Evolutionary conservation across 2,113 vertebrate genomes (phyloP), one percentile per base, ranked within the genome.

Genomic region (Nothoprocta pentlandii): DNA sequence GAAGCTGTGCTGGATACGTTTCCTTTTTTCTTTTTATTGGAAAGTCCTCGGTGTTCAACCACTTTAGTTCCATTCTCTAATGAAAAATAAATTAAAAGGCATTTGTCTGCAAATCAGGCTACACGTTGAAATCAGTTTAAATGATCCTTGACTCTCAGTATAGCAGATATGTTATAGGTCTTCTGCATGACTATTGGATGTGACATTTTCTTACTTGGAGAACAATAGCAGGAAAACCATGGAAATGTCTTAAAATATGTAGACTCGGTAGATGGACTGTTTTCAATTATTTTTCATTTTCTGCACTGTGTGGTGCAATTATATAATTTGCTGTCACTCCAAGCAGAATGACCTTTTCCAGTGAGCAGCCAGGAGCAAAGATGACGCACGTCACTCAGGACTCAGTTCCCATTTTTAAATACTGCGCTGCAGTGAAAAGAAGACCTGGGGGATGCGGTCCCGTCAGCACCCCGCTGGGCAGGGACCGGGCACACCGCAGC

Each of bases 401-500:
- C 28, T 53, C 15, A 2, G 36, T 28, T 78, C 32, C 53, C 28
- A 10, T 19, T 68, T 76, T 78, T 32, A 54, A 68, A 26, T 23
- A 34, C 23, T 41, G 5, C 2, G 12, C 28, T 28, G 34, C 12
- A 53, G 36, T 16, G 42, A 69, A 14, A 34, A 75, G 6, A 53
- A 85, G 49, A 5, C 4, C 5, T 2, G 4, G 28, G 6, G 39
- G 23, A 47, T 21, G 41, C 53, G 4, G 5, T 34, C 1, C 44
- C 25, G 41, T 46, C 23, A 53, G 39, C 23, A 36, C 12, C 39
- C 6, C 1, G 0, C 62, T 20, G 39, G 22, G 7, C 67, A 46
- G 16, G 47, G 26, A 56, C 12, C 28, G 1, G 3, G 49, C 13
- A 0, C 22, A 5, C 20, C 30, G 13, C 1, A 1, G 23, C 7